These are phyloP conservation scores for Drosophila lowei DNA, from an alignment of 1,140 invertebrate genomes.

Conservation along the genomic window DNA sequence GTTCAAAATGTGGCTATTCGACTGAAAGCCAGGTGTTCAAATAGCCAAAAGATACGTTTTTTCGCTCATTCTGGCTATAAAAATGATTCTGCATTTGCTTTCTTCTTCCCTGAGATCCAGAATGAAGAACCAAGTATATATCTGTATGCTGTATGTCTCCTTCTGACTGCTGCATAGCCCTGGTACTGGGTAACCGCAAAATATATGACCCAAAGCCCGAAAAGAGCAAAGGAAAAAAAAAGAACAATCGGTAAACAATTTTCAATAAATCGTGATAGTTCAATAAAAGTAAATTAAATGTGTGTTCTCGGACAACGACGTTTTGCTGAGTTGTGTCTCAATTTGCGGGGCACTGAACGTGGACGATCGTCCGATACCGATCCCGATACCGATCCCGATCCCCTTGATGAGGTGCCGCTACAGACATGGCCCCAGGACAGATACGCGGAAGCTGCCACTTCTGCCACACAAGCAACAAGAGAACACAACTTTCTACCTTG, in stretches of 20 bases:
- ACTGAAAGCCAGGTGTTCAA: no score
- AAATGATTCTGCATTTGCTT: no score
- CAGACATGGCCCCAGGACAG: constrained; percentile 65
- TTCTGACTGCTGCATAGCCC: no score
- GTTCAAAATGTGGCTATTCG: no score
- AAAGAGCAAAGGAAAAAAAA: constrained; percentile 4
- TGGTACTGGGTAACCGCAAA: neutral
- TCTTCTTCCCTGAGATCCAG: no score
- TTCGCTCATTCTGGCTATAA: no score
- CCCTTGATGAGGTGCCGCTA: constrained; percentile 67
- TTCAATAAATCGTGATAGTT: constrained; percentile 72
- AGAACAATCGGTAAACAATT: constrained; percentile 64
- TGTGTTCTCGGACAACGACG: constrained; percentile 14
- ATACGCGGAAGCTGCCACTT: constrained; percentile 60
- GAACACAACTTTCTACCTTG: constrained; percentile 58
- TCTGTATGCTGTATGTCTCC: no score
- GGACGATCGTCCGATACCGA: constrained; percentile 17
- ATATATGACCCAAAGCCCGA: no score
- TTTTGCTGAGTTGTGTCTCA: constrained; percentile 62
- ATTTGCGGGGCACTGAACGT: constrained; percentile 36
- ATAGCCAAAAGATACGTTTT: no score
- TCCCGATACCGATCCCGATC: constrained; percentile 28
- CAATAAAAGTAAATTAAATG: constrained; percentile 78
- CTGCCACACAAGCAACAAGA: constrained; percentile 18
- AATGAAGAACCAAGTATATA: no score